Conservation (phyloP, 2,797 vertebrate species). For the Lutjanus campechanus region DNA sequence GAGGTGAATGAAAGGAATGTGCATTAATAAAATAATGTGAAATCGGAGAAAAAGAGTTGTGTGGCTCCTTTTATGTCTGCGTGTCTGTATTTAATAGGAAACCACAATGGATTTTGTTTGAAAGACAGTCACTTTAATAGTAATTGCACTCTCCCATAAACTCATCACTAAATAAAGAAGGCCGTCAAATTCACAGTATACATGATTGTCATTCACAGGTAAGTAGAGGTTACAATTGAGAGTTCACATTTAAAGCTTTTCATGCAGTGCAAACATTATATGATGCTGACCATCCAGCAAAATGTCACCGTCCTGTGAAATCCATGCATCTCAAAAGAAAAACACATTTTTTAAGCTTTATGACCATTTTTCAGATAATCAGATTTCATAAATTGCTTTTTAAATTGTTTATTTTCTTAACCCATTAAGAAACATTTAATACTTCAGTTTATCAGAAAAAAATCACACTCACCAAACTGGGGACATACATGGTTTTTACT, state of each 20-base stretch:
- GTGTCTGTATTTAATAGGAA: neutral
- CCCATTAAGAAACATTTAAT: neutral
- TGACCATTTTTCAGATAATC: neutral
- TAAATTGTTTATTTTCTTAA: neutral
- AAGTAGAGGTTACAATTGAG: constrained; percentile 1
- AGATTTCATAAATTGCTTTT: neutral
- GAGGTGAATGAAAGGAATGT: constrained; percentile 86
- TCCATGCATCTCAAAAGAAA: neutral
- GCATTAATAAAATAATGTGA: constrained; percentile 88
- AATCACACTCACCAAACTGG: neutral
- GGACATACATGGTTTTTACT: neutral
- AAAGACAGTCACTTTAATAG: constrained; percentile 56
- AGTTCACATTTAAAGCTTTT: constrained; percentile 23
- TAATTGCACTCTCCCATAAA: constrained; percentile 19
- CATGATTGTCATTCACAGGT: constrained; percentile 12
- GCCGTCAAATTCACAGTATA: constrained; percentile 44
- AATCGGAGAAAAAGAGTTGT: constrained; percentile 61
- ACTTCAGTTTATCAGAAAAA: neutral
- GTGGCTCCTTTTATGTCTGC: constrained; percentile 75
- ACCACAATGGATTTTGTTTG: constrained; percentile 7
- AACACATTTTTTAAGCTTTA: too few relatives aligned
- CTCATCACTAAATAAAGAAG: constrained; percentile 23
- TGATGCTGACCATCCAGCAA: too few relatives aligned
- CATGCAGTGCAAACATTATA: neutral
- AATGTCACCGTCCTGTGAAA: neutral